Conservation (phyloP, 2,797 vertebrate genomes). For the Bryconaethiops microstoma region DNA sequence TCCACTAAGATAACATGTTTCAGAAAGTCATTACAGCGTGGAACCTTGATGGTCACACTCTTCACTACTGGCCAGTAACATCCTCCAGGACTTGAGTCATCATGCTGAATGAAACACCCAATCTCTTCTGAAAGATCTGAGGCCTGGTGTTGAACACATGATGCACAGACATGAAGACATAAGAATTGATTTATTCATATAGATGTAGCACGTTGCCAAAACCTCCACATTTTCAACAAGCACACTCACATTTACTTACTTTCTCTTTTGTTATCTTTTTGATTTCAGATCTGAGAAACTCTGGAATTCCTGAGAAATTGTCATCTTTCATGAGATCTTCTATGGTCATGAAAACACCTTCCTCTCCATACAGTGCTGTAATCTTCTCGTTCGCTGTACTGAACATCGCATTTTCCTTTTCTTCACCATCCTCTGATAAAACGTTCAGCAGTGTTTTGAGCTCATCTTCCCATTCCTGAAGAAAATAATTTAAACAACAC, state of each 20-base stretch:
- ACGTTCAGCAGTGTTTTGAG: not conserved
- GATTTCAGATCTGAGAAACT: not conserved
- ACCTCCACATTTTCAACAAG: not conserved
- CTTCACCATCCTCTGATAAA: not conserved
- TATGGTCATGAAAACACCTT: not conserved
- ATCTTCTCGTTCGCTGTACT: conserved; percentile 20
- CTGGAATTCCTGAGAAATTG: not conserved
- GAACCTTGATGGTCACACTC: conserved; percentile 65
- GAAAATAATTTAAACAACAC: not conserved
- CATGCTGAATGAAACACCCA: conserved; percentile 49
- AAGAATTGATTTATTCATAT: not conserved
- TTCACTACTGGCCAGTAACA: conserved; percentile 70
- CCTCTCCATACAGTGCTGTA: conserved; percentile 14
- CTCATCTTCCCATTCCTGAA: conserved; percentile 39
- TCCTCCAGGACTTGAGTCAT: not conserved
- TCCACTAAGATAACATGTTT: conserved; percentile 66
- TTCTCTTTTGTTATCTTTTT: not conserved
- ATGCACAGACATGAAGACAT: not conserved
- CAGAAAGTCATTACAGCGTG: conserved; percentile 49
- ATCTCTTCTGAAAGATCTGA: conserved; percentile 40
- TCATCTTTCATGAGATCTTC: conserved; percentile 12
- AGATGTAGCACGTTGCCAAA: not conserved
- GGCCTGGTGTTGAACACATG: conserved; percentile 39
- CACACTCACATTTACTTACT: not conserved
- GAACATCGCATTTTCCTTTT: not conserved